These are phyloP conservation scores for Triops longicaudatus DNA, from an alignment of 1,140 invertebrate genomes.

Conservation along the genomic window DNA sequence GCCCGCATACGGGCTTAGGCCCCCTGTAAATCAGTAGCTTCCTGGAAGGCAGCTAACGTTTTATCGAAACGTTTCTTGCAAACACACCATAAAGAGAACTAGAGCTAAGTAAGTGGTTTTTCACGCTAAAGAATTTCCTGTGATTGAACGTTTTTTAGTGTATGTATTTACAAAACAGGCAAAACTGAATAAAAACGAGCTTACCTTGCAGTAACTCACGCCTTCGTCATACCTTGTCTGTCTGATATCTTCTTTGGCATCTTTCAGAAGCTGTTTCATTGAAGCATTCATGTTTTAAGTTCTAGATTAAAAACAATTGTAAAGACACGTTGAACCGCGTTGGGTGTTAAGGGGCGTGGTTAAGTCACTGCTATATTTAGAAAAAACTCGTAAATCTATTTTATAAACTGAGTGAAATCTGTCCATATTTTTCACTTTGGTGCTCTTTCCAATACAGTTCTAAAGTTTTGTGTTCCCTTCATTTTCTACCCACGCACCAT, in stretches of 20 bases:
- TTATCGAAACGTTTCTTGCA: constrained; percentile 59
- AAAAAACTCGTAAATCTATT: too few species aligned
- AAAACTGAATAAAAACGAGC: too few species aligned
- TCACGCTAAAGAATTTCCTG: constrained; percentile 57
- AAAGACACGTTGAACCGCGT: too few species aligned
- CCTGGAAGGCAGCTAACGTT: constrained; percentile 55
- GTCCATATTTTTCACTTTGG: too few species aligned
- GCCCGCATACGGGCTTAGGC: constrained; percentile 60
- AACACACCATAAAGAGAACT: constrained; percentile 64
- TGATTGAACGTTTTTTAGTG: constrained; percentile 29
- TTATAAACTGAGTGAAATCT: too few species aligned
- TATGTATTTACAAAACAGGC: background rate
- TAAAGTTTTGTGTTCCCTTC: too few species aligned
- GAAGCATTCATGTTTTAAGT: too few species aligned
- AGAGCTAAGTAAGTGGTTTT: constrained; percentile 69
- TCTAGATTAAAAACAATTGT: too few species aligned
- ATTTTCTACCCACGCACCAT: too few species aligned
- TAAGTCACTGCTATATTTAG: too few species aligned
- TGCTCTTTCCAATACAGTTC: too few species aligned
- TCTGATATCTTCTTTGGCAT: constrained; percentile 59
- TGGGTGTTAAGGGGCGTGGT: too few species aligned
- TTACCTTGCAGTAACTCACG: constrained; percentile 60
- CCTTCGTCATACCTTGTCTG: constrained; percentile 59
- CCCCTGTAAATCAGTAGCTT: constrained; percentile 54
- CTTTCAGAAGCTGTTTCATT: constrained; percentile 48